Base-by-base conservation (phyloP, 2,888 invertebrate species). In the Cephus rjabovi region DNA sequence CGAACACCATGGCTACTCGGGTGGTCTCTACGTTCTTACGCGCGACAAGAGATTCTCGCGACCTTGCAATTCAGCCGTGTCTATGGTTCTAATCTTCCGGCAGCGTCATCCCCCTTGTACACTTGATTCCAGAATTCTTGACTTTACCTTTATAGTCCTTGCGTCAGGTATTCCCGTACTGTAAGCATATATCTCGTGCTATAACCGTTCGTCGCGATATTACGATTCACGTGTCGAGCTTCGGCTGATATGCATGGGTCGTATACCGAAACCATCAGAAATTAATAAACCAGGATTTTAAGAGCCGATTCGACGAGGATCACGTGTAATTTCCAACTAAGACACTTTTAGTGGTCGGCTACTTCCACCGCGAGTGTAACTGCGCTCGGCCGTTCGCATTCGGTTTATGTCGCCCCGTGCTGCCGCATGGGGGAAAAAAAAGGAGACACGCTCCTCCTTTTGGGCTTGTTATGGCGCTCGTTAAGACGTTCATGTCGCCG, bases 401-500 rank as follows among this genome's bases (percentile, higher is more conserved):
- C 34, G 31, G 68, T 70, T 69, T 76, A 33, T 76, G 68, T 76
- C 69, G 69, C 12, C 34, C 40, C 70, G 31, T 77, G 70, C 31
- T 77, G 70, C 30, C 74, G 74, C 30, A 77, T 30, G 78, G 76
- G 77, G 77, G 73, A 77, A 78, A 73, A 78, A 76, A 33, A 33
- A 33, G 78, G 34, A 40, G 33, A 30, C 75, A 15, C 75, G 79
- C 82, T 86, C 83, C 85, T 87, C 85, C 85, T 88, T 88, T 89
- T 87, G 82, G 82, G 85, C 89, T 89, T 88, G 89, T 89, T 90
- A 88, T 83, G 82, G 83, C 82, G 87, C 90, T 89, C 90, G 90
- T 91, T 90, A 90, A 89, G 87, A 89, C 85, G 87, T 89, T 90
- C 89, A 91, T 89, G 89, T 89, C 87, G 84, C 86, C 87, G 86